Evolutionary conservation across 2,888 invertebrate species (phyloP).

Genomic region (Antheraea yamamai): DNA sequence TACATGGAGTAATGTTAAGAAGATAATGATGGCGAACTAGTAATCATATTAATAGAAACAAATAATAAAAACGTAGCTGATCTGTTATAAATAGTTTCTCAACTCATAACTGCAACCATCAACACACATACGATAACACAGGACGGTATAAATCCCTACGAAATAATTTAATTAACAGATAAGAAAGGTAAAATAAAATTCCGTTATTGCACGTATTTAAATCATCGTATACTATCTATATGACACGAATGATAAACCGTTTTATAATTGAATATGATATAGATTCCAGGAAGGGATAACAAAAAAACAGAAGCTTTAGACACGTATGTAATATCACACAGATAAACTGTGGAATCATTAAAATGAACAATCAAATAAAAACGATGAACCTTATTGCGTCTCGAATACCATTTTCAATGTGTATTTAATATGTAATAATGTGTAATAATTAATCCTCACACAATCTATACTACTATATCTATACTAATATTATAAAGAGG

Average conservation of each 20-base stretch:
- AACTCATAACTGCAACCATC: background rate
- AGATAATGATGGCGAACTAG: too few species aligned
- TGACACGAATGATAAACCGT: conserved; percentile 7
- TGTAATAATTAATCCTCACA: background rate
- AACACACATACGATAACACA: background rate
- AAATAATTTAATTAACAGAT: background rate
- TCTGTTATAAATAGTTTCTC: background rate
- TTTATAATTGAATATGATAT: conserved; percentile 17
- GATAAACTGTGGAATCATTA: background rate
- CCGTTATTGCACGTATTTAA: background rate
- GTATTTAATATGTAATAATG: too few species aligned
- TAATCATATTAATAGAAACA: too few species aligned
- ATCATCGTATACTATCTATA: background rate
- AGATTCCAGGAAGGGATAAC: conserved; percentile 21
- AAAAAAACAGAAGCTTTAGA: conserved; percentile 1
- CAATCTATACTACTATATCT: background rate
- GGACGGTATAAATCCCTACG: background rate
- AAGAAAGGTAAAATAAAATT: background rate
- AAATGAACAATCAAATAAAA: background rate
- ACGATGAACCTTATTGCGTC: background rate
- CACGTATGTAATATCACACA: background rate
- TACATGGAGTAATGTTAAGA: too few species aligned
- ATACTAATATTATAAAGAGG: too few species aligned
- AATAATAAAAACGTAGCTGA: too few species aligned
- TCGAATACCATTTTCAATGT: background rate